Evolutionary conservation across 2,797 vertebrate genomes (phyloP).

Genomic region (Lagocephalus sceleratus): DNA sequence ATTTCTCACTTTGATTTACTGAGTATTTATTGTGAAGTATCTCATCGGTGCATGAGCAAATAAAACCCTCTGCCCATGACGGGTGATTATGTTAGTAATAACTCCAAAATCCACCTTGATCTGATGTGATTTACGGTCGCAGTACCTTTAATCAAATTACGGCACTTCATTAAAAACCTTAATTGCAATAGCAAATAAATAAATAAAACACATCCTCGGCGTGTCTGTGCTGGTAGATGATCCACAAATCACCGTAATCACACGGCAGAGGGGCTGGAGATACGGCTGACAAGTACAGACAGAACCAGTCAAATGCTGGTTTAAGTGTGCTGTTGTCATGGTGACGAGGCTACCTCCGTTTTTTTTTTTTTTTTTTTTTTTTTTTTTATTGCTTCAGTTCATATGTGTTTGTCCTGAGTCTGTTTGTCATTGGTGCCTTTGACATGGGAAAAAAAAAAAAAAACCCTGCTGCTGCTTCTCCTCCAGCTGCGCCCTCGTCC

Average conservation of each 20-base stretch:
- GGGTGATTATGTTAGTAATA: too few relatives aligned
- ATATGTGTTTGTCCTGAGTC: constrained; percentile 40
- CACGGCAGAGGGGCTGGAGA: constrained; percentile 50
- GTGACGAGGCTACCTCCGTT: constrained; percentile 68
- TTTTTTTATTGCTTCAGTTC: constrained; percentile 55
- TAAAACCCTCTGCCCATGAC: too few relatives aligned
- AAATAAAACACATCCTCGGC: constrained; percentile 23
- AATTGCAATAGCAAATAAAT: constrained; percentile 16
- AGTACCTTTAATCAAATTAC: background rate
- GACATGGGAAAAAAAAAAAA: constrained; percentile 14
- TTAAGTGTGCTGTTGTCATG: constrained; percentile 76
- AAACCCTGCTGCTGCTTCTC: constrained; percentile 33
- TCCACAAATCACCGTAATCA: constrained; percentile 61
- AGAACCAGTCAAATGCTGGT: constrained; percentile 67
- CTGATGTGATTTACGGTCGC: too few relatives aligned
- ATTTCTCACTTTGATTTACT: too few relatives aligned
- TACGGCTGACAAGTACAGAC: constrained; percentile 64
- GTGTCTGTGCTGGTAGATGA: constrained; percentile 38
- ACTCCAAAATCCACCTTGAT: too few relatives aligned
- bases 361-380: constrained; percentile 55
- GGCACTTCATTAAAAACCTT: constrained; percentile 23
- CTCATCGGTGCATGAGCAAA: too few relatives aligned
- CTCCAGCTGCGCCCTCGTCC: constrained; percentile 59
- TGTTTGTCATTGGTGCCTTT: constrained; percentile 14
- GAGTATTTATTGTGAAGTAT: too few relatives aligned